A percentile compares a stretch with the other conserved stretches of the same genome.
Conservation (phyloP, 2,888 invertebrate species). For the Leptura quadrifasciata region DNA sequence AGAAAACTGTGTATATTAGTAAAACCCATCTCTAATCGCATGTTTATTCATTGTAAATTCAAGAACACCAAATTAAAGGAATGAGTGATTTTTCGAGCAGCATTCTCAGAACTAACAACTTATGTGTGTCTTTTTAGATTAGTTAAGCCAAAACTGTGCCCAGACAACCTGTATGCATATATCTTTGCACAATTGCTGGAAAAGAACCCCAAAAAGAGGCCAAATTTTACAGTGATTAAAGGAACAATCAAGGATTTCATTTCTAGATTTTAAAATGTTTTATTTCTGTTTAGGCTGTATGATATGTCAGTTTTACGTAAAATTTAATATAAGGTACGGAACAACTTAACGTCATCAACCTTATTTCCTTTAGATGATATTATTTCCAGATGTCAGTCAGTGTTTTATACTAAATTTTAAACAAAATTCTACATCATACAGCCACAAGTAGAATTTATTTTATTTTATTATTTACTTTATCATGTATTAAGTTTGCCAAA, state of each 20-base stretch:
- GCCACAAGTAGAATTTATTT: neutral
- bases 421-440: no score
- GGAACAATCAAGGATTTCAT: slow-evolving; percentile 2
- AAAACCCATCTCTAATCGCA: no score
- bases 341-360: no score
- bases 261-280: neutral
- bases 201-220: slow-evolving; percentile 3
- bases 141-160: neutral
- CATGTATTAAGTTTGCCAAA: neutral
- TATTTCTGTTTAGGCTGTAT: neutral
- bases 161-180: slow-evolving; percentile 19
- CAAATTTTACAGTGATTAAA: slow-evolving; percentile 42
- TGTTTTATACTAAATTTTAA: no score
- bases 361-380: no score
- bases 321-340: no score
- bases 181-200: slow-evolving; percentile 4
- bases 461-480: neutral
- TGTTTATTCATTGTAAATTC: no score
- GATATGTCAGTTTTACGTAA: neutral
- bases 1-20: no score
- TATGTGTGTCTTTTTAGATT: slow-evolving; percentile 22
- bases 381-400: no score
- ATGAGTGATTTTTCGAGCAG: no score
- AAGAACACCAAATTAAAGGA: no score
- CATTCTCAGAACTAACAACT: no score